Conservation (phyloP, 2,113 vertebrate genomes). For the Callocephalon fimbriatum region DNA sequence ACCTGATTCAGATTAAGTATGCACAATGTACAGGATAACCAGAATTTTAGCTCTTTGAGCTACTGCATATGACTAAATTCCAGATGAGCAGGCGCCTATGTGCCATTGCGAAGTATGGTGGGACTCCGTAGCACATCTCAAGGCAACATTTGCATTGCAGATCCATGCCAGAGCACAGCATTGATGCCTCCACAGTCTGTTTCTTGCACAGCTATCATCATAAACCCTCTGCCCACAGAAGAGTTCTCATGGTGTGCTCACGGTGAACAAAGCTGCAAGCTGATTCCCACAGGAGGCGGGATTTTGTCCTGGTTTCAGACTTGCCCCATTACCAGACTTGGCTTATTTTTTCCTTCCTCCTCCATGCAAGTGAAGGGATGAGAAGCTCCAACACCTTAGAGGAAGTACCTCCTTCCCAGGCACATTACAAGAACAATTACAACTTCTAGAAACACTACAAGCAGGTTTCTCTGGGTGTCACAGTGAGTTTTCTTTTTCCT, state of each 20-base stretch:
- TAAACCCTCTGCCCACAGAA: not conserved
- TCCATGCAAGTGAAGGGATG: not conserved
- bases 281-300: not conserved
- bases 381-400: not conserved
- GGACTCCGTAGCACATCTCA: not conserved
- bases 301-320: not conserved
- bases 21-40: not conserved
- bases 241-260: not conserved
- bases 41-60: not conserved
- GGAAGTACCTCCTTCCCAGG: not conserved
- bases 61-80: not conserved
- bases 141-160: not conserved
- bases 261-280: not conserved
- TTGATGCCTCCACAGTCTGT: accelerated
- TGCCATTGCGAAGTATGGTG: not conserved
- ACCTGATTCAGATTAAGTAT: not conserved
- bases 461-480: not conserved
- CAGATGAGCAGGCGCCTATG: accelerated
- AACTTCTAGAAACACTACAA: not conserved
- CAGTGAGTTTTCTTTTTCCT: not conserved
- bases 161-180: not conserved
- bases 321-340: not conserved
- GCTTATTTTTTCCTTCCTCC: not conserved
- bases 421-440: not conserved
- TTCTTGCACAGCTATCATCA: not conserved